These are phyloP conservation scores for Oryzaephilus surinamensis DNA, from an alignment of 1,140 invertebrate genomes.

Conservation along the genomic window DNA sequence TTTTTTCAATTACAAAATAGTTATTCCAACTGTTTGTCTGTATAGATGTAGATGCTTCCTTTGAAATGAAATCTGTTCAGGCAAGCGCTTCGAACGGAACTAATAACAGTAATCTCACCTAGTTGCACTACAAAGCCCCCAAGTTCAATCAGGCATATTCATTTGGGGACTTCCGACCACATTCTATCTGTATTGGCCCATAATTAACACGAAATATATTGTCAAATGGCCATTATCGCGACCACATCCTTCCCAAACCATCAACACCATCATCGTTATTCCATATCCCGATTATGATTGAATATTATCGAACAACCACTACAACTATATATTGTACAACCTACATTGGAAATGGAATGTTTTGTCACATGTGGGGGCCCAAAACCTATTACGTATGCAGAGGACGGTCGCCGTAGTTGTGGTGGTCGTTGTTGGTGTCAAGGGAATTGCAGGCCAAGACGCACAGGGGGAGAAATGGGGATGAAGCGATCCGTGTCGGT, in stretches of 20 bases:
- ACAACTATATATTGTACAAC: too few relatives aligned
- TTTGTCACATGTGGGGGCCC: too few relatives aligned
- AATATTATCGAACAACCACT: conserved; percentile 7
- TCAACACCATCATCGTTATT: not conserved
- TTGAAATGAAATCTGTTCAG: conserved; percentile 7
- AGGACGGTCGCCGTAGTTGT: too few relatives aligned
- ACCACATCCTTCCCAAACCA: conserved; percentile 21
- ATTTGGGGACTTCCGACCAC: conserved; percentile 20
- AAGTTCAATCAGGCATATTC: conserved; percentile 16
- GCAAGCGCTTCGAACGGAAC: conserved; percentile 8
- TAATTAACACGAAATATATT: conserved; percentile 26
- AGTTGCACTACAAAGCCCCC: not conserved
- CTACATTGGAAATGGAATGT: too few relatives aligned
- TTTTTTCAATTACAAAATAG: too few relatives aligned
- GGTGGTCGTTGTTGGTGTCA: too few relatives aligned
- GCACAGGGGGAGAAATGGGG: too few relatives aligned
- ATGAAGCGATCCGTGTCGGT: conserved; percentile 13
- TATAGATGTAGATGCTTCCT: too few relatives aligned
- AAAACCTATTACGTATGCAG: too few relatives aligned
- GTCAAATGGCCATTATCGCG: conserved; percentile 18
- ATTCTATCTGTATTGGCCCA: conserved; percentile 18
- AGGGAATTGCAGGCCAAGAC: too few relatives aligned
- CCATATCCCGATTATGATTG: conserved; percentile 5
- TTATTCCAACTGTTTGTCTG: too few relatives aligned
- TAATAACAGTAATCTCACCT: conserved; percentile 14